Evolutionary conservation across 2,888 invertebrate genomes (phyloP).

Genomic region (Neocrepidodera transversa): DNA sequence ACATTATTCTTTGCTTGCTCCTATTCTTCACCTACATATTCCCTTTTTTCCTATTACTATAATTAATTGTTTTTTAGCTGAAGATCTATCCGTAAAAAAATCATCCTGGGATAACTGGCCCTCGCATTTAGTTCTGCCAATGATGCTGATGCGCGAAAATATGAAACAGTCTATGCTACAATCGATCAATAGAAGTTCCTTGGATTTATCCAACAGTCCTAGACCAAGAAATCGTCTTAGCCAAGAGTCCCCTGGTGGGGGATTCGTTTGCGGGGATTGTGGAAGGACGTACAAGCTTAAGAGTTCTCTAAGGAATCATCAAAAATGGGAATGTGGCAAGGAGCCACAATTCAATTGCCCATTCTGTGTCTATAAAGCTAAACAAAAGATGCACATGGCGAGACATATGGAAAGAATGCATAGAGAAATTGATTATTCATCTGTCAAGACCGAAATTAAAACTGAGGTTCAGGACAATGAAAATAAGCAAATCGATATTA

Average conservation of each 20-base stretch:
- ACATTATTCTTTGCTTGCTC: neutral
- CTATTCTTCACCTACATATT: neutral
- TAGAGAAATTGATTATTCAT: conserved; percentile 61
- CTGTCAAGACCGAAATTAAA: conserved; percentile 54
- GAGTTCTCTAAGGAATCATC: conserved; percentile 82
- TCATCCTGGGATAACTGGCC: conserved; percentile 75
- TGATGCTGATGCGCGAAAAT: conserved; percentile 68
- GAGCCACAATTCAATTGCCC: conserved; percentile 85
- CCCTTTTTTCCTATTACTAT: conserved; percentile 13
- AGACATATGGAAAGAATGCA: conserved; percentile 85
- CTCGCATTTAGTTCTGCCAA: conserved; percentile 75
- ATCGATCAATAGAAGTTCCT: conserved; percentile 44
- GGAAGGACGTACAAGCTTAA: conserved; percentile 86
- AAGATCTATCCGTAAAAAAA: conserved; percentile 75
- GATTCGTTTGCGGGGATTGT: conserved; percentile 82
- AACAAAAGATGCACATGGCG: conserved; percentile 85
- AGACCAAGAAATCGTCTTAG: conserved; percentile 39
- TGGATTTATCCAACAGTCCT: conserved; percentile 42
- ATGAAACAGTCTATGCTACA: conserved; percentile 59
- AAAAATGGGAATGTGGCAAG: conserved; percentile 87
- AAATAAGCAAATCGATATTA: conserved; percentile 24
- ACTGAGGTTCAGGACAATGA: conserved; percentile 40
- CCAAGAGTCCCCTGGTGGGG: conserved; percentile 54
- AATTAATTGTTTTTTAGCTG: conserved; percentile 60
- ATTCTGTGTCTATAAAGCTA: conserved; percentile 83